Evolutionary conservation across 2,888 invertebrate species (phyloP), one percentile per base, ranked within the genome.

Genomic region (Xylocampa areola): DNA sequence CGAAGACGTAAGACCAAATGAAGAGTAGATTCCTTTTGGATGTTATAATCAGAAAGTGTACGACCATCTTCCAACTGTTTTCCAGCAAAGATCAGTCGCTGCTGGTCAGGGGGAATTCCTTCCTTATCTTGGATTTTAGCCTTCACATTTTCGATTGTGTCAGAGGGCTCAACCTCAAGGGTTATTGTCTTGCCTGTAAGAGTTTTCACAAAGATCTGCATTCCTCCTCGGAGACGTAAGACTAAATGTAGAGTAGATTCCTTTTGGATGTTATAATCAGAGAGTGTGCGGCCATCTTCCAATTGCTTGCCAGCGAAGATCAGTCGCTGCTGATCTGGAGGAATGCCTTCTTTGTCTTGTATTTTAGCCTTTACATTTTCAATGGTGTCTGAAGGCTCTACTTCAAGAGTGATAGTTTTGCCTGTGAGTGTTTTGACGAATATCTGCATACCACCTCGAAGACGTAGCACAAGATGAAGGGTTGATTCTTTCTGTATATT

Each of bases 311-410:
- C 90, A 3, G 90, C 90, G 11, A 91, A 91, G 66, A 91, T 91
- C 0, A 91, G 41, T 2, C 90, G 73, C 67, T 90, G 90, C 47
- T 90, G 90, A 58, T 90, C 90, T 51, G 90, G 90, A 0, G 90
- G 90, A 2, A 90, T 90, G 0, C 90, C 90, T 43, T 90, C 90
- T 11, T 90, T 90, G 69, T 90, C 90, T 43, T 90, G 90, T 1
- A 90, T 90, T 33, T 90, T 90, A 0, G 90, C 90, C 17, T 90
- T 90, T 0, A 90, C 90, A 80, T 90, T 90, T 8, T 90, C 90
- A 19, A 90, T 90, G 0, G 90, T 88, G 36, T 90, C 90, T 0
- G 90, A 88, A 0, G 90, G 66, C 16, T 90, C 90, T 0, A 90
- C 90, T 44, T 90, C 90, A 0, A 90, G 64, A 0, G 90, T 90